A percentile compares a stretch with the other conserved stretches of the same genome.
phyloP scores from a whole-genome alignment of 2,113 vertebrate species.

The Indri indri region DNA sequence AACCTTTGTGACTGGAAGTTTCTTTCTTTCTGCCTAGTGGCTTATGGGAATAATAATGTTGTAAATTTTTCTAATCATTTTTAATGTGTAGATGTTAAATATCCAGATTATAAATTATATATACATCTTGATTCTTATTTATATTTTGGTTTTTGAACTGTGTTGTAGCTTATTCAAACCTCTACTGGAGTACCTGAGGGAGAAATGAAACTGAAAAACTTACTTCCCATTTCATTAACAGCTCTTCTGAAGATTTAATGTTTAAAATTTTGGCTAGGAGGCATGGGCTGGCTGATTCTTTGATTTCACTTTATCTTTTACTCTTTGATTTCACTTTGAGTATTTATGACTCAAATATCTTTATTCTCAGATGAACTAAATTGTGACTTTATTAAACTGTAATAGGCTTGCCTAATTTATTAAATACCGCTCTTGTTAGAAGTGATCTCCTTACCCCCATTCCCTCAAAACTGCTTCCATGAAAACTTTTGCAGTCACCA shows the following conservation, averaged over 20 bases:
- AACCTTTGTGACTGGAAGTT: background rate
- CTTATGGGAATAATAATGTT: background rate
- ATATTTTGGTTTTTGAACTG: background rate
- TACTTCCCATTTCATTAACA: background rate
- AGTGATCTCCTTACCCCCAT: background rate
- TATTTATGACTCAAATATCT: background rate
- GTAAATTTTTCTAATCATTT: background rate
- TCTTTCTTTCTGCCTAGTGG: background rate
- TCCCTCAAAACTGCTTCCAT: background rate
- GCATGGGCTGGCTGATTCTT: background rate
- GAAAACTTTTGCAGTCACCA: background rate
- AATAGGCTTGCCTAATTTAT: background rate
- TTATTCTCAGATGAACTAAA: constrained; percentile 13
- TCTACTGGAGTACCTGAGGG: background rate
- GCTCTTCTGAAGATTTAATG: background rate
- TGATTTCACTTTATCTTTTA: no score
- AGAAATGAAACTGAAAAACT: background rate
- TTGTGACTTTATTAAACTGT: background rate
- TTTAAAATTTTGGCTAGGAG: background rate
- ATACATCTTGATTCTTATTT: background rate
- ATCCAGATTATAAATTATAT: constrained; percentile 13
- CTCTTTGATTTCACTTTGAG: no score
- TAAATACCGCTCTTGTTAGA: background rate
- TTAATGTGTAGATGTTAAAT: background rate
- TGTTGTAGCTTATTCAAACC: background rate